Conservation (phyloP, 2,113 vertebrate species). For the Leptobrachium leishanense region DNA sequence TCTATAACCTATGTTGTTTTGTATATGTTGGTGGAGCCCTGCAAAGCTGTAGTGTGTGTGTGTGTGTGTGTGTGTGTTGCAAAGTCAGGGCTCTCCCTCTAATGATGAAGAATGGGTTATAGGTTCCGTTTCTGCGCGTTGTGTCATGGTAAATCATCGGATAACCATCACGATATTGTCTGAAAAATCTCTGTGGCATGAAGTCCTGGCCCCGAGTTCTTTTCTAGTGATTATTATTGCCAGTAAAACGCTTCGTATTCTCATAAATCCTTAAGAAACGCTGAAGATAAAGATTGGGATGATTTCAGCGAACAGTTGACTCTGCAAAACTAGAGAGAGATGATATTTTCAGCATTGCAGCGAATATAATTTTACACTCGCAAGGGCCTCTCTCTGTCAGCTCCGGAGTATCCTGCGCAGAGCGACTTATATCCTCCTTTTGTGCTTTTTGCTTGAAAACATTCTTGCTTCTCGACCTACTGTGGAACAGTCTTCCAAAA, state of each 20-base stretch:
- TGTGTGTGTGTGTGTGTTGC: no score
- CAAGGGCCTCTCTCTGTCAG: not conserved
- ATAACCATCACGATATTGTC: slow-evolving; percentile 28
- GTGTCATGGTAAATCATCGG: slow-evolving; percentile 27
- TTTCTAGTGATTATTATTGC: slow-evolving; percentile 43
- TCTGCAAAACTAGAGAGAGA: slow-evolving; percentile 35
- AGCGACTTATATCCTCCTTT: no score
- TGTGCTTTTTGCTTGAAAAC: no score
- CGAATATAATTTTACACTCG: not conserved
- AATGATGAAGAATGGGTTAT: slow-evolving; percentile 8
- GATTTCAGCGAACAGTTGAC: slow-evolving; percentile 43
- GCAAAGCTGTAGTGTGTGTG: no score
- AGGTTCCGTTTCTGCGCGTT: not conserved
- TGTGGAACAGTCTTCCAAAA: no score
- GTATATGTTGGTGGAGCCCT: no score
- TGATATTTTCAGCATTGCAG: slow-evolving; percentile 31
- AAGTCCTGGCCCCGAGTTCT: slow-evolving; percentile 15
- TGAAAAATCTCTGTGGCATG: slow-evolving; percentile 9
- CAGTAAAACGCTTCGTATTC: slow-evolving; percentile 32
- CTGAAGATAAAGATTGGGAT: slow-evolving; percentile 36
- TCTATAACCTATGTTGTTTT: no score
- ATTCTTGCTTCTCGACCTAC: no score
- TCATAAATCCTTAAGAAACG: slow-evolving; percentile 42
- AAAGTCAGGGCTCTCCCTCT: not conserved
- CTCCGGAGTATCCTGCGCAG: not conserved